A percentile compares a stretch with the other conserved stretches of the same genome.
phyloP scores from a whole-genome alignment of 1,140 invertebrate genomes.

The Aphelenchoides besseyi region DNA sequence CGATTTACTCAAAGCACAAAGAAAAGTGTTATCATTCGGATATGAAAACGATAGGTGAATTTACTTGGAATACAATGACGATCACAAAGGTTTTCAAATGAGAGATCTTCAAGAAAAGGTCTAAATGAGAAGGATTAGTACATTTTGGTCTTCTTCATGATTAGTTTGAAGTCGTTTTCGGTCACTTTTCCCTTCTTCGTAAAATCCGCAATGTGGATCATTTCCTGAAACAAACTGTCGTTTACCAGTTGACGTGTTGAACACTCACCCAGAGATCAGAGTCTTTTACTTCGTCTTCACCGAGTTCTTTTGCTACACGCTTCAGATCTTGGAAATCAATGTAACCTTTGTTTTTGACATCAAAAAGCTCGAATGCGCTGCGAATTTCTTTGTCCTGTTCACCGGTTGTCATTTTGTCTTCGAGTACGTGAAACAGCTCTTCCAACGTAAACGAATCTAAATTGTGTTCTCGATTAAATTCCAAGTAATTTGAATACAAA shows the following conservation, averaged over 20 bases:
- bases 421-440: slow-evolving; percentile 28
- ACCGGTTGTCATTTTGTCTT: slow-evolving; percentile 34
- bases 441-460: slow-evolving; percentile 41
- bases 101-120: neutral
- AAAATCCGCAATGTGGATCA: slow-evolving; percentile 32
- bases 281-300: slow-evolving; percentile 33
- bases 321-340: slow-evolving; percentile 40
- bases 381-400: slow-evolving; percentile 31
- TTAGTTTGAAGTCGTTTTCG: slow-evolving; percentile 34
- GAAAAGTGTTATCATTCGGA: no score
- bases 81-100: neutral
- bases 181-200: slow-evolving; percentile 30
- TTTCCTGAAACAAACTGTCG: slow-evolving; percentile 34
- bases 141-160: slow-evolving; percentile 45
- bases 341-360: slow-evolving; percentile 36
- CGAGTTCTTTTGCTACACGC: slow-evolving; percentile 33
- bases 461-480: neutral
- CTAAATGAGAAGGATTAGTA: slow-evolving; percentile 26
- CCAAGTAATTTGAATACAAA: slow-evolving; percentile 14
- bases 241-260: slow-evolving; percentile 5
- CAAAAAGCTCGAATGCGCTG: slow-evolving; percentile 45
- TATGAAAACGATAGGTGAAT: neutral
- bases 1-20: neutral
- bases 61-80: neutral
- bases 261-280: slow-evolving; percentile 34